phyloP scores from a whole-genome alignment of 2,113 vertebrate species.

The Cyprinus carpio region DNA sequence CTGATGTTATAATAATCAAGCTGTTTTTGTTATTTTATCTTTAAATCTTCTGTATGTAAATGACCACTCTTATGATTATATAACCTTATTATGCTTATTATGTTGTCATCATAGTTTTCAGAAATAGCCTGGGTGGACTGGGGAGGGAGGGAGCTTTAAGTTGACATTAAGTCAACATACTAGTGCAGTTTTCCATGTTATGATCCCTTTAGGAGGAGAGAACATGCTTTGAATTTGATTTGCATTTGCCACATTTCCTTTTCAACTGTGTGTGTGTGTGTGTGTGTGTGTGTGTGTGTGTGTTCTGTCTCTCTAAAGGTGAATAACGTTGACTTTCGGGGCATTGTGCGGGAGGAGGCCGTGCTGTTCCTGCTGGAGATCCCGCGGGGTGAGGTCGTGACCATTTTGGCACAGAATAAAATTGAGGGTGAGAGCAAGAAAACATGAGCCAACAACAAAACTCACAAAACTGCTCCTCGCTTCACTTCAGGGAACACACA shows the following conservation, averaged over 20 bases:
- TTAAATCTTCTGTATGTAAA: not conserved
- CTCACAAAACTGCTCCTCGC: not conserved
- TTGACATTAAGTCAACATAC: not conserved
- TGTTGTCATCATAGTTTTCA: not conserved
- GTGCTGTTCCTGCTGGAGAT: slow-evolving; percentile 90
- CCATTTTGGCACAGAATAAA: slow-evolving; percentile 89
- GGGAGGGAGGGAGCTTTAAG: not conserved
- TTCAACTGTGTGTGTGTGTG: not conserved
- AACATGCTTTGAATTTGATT: slow-evolving; percentile 7
- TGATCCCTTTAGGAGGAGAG: not conserved
- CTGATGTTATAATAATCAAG: not conserved
- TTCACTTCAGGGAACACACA: not conserved
- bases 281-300: slow-evolving; percentile 14
- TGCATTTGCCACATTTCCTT: not conserved
- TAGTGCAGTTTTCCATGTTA: not conserved
- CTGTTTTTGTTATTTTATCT: not conserved
- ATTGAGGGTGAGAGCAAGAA: slow-evolving; percentile 78
- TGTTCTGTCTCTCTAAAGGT: slow-evolving; percentile 72
- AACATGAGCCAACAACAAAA: not conserved
- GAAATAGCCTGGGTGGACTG: not conserved
- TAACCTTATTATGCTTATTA: not conserved
- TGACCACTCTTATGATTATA: not conserved
- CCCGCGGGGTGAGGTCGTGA: slow-evolving; percentile 87
- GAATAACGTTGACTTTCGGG: slow-evolving; percentile 89
- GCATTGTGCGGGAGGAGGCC: slow-evolving; percentile 89